Base-by-base conservation (phyloP, 64 coral and sea anemone species). In the Stylophora pistillata region DNA sequence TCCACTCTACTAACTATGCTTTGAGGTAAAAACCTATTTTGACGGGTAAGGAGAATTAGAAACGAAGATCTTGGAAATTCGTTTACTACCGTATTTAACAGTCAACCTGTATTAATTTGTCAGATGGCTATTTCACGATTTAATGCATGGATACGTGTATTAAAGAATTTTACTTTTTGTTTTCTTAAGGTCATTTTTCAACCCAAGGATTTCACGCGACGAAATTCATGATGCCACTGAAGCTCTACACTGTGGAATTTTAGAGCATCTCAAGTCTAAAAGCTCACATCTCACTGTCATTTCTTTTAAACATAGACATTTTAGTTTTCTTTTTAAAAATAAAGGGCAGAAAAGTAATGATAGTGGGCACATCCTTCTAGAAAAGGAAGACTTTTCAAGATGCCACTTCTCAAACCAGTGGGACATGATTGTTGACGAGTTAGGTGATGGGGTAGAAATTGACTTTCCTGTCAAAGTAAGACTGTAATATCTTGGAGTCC, bases 371-470 rank as follows among this genome's bases (percentile, higher is more conserved):
- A 69, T 89, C 4, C 26, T 66, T 6, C 62, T 54, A 18, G 63
- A 81, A 56, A 89, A 81, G 28, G 76, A 9, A 15, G 77, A 89
- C 58, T 89, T 89, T 89, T 5, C 13, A 12, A n/a, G 53, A n/a
- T 81, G 88, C 29, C 47, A 18, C 3, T 68, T 89, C 28, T 60
- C 75, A 9, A 25, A 81, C 26, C 15, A 72, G 15, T 89, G 87
- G 87, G 60, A 89, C 75, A 57, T 15, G 7, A 28, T 71, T 55
- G 6, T 89, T 10, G 76, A 89, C 29, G 23, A 29, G 16, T 56
- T 81, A 70, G 88, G 88, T 25, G 74, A 89, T 89, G 60, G 87
- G 17, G 32, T 69, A 53, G 69, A 68, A 77, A 31, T 89, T 53
- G 74, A 25, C 47, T 88, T 77, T 52, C 86, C 86, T 78, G 56